Evolutionary conservation across 1,140 invertebrate genomes (phyloP), one percentile per base, ranked within the genome.

Genomic region (Brachionus asplanchnoidis): DNA sequence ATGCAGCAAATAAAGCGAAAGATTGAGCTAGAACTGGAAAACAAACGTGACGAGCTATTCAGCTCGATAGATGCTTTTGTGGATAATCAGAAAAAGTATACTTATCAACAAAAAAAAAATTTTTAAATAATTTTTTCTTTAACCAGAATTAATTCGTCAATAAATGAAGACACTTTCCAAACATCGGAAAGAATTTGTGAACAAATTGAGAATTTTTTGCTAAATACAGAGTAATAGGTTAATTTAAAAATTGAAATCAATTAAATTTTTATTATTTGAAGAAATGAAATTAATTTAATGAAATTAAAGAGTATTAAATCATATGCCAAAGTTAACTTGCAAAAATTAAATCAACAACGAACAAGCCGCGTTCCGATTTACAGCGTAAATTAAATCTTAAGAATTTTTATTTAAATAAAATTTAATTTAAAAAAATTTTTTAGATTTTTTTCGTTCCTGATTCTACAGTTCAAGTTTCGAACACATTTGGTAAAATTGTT

Each of bases 361-460:
- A 65, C 53, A 1, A 68, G 28, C 14, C 79, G 79, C 4, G 53
- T 82, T 46, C 79, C 79, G n/a, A 82, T 82, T 23, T 82, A 82
- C 12, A 82, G 79, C 53, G 79, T 82, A 82, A 82, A 53, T 42
- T 53, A 53, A 9, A 80, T 4, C 7, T 32, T 14, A 0, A 42
- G 14, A n/a, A 40, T 60, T 23, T n/a, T 2, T 26, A 17, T 36
- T 60, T 66, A 56, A 7, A 26, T 42, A 80, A 23, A 20, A 9
- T 26, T 80, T 17, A 17, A 32, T 14, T 26, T 36, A 26, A 50
- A 23, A 56, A 65, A 56, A 65, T 50, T 56, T 17, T 36, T 80
- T 80, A 82, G 79, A 82, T 82, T 82, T 82, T 82, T 46, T 82
- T 82, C 20, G 79, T 82, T 17, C 79, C 79, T 44, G 79, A 82